These are phyloP conservation scores for Saccopteryx leptura DNA, from an alignment of 2,113 vertebrate genomes.

Conservation along the genomic window DNA sequence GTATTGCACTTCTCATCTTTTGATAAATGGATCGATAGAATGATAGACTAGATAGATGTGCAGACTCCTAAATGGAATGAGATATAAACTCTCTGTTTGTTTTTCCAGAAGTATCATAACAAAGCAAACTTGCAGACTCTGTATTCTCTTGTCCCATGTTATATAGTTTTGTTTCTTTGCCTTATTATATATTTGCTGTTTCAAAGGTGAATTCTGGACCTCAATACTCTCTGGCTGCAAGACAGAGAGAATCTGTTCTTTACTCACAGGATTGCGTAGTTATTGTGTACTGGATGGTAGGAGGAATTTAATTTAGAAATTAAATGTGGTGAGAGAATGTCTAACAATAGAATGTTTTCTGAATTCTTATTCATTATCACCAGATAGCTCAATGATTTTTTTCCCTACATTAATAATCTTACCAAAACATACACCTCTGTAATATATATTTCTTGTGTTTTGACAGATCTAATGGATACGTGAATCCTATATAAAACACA, in stretches of 20 bases:
- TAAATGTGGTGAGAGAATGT: neutral
- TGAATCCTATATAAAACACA: neutral
- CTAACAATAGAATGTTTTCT: neutral
- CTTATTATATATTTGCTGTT: neutral
- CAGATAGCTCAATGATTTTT: neutral
- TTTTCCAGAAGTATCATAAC: neutral
- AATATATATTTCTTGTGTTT: neutral
- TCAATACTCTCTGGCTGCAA: neutral
- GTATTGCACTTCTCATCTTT: neutral
- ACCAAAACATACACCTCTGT: neutral
- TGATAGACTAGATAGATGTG: neutral
- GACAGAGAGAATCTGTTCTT: neutral
- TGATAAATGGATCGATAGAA: neutral
- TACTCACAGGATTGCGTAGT: neutral
- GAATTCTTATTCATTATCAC: conserved; percentile 29
- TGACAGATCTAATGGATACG: neutral
- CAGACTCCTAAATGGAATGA: neutral
- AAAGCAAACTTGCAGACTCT: neutral
- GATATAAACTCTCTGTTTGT: neutral
- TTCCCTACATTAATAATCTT: neutral
- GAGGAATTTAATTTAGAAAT: neutral
- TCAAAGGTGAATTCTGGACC: neutral
- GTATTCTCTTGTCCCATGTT: neutral
- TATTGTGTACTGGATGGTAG: neutral
- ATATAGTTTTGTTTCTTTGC: neutral